Percentiles rank a stretch among this genome's conserved stretches.
phyloP scores from a whole-genome alignment of 2,888 invertebrate genomes.

The Hirudinaria manillensis region DNA sequence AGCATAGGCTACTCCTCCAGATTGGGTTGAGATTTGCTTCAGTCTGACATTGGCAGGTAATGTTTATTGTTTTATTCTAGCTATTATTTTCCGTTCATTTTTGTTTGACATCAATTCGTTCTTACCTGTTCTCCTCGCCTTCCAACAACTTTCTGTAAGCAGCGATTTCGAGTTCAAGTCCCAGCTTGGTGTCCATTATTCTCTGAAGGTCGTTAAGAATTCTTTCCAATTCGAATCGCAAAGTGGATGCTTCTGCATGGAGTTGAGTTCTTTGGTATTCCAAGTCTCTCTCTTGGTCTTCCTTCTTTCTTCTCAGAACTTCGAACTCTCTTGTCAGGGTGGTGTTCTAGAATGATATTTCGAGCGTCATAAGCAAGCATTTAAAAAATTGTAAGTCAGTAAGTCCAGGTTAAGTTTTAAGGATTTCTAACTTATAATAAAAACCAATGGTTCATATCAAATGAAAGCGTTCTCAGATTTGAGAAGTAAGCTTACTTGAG shows the following conservation, averaged over 20 bases:
- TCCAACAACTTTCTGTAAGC: constrained; percentile 60
- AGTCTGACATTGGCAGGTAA: constrained; percentile 3
- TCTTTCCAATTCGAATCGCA: constrained; percentile 51
- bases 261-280: constrained; percentile 52
- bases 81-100: background rate
- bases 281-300: constrained; percentile 56
- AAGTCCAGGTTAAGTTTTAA: background rate
- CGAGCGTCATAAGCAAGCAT: background rate
- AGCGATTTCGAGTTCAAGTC: constrained; percentile 59
- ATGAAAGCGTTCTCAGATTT: background rate
- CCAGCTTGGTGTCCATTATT: constrained; percentile 56
- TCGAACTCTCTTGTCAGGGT: constrained; percentile 57
- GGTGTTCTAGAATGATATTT: constrained; percentile 48
- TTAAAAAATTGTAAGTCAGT: background rate
- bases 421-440: background rate
- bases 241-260: constrained; percentile 48
- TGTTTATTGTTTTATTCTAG: background rate
- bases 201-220: constrained; percentile 54
- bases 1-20: constrained; percentile 17
- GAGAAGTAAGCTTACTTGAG: background rate
- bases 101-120: background rate
- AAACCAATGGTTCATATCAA: background rate
- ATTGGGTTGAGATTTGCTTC: constrained; percentile 7
- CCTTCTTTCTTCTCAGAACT: constrained; percentile 55
- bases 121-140: constrained; percentile 57